These are phyloP conservation scores for Chondrosia reniformis DNA, from an alignment of 37 sponge, comb jelly and placozoan genomes.

Conservation along the genomic window DNA sequence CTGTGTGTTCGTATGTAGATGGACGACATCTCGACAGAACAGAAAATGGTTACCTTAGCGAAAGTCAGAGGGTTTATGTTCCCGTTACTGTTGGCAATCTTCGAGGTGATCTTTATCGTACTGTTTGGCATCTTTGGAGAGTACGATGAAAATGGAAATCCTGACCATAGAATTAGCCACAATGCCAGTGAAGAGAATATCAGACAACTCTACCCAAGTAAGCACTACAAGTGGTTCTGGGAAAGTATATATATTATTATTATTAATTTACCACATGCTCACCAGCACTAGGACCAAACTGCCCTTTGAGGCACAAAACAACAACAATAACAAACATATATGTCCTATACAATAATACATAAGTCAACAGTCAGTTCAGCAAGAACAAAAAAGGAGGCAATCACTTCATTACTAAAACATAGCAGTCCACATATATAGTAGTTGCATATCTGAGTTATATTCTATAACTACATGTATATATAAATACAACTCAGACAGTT, in stretches of 20 bases:
- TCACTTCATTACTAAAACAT: too few species aligned
- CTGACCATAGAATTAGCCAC: not conserved
- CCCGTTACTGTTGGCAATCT: slow-evolving; percentile 42
- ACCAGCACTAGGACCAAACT: not conserved
- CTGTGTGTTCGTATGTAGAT: not conserved
- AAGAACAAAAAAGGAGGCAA: too few species aligned
- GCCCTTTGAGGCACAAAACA: too few species aligned
- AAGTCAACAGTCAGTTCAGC: too few species aligned
- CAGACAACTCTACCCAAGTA: slow-evolving; percentile 1
- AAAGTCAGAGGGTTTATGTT: slow-evolving; percentile 16
- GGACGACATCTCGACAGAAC: not conserved
- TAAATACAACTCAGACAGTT: too few species aligned
- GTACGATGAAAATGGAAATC: slow-evolving; percentile 48
- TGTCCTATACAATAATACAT: too few species aligned
- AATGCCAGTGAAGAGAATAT: not conserved
- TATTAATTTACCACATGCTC: not conserved
- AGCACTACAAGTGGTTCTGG: not conserved
- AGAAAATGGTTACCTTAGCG: not conserved
- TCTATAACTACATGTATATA: too few species aligned
- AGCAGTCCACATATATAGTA: too few species aligned
- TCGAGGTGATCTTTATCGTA: slow-evolving; percentile 65
- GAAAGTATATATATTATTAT: not conserved
- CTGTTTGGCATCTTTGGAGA: slow-evolving; percentile 68
- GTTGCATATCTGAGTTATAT: too few species aligned
- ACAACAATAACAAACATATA: too few species aligned